Conservation (phyloP, 2,797 vertebrate species). For the Emydoidea blandingii region DNA sequence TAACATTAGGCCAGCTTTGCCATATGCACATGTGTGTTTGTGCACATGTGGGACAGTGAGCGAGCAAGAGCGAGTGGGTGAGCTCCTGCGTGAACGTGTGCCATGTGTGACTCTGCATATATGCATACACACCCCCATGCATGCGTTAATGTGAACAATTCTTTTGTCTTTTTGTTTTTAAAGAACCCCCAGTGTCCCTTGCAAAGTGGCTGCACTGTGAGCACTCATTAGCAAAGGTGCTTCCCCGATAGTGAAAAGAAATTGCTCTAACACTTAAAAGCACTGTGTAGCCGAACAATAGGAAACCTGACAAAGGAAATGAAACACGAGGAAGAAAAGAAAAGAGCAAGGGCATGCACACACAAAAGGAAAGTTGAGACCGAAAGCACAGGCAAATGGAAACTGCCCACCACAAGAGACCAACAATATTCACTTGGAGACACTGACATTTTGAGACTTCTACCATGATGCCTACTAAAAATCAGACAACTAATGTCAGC, state of each 20-base stretch:
- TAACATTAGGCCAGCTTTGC: slow-evolving; percentile 42
- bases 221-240: accelerated
- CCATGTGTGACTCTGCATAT: accelerated
- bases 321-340: not conserved
- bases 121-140: accelerated
- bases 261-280: slow-evolving; percentile 7
- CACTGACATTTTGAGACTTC: not conserved
- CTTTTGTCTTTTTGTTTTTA: not conserved
- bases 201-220: accelerated
- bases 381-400: not conserved
- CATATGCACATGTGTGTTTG: not conserved
- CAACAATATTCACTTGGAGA: not conserved
- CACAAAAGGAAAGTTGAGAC: accelerated
- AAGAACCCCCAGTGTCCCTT: accelerated
- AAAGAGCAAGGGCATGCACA: accelerated
- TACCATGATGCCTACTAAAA: accelerated
- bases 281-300: not conserved
- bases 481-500: accelerated
- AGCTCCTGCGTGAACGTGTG: not conserved
- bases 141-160: not conserved
- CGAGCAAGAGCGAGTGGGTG: accelerated
- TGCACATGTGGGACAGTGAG: not conserved
- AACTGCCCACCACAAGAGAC: not conserved
- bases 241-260: slow-evolving; percentile 14
- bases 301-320: not conserved